A percentile compares a stretch with the other conserved stretches of the same genome.
Evolutionary conservation across 2,113 vertebrate genomes (phyloP).

Genomic region (Etheostoma spectabile): DNA sequence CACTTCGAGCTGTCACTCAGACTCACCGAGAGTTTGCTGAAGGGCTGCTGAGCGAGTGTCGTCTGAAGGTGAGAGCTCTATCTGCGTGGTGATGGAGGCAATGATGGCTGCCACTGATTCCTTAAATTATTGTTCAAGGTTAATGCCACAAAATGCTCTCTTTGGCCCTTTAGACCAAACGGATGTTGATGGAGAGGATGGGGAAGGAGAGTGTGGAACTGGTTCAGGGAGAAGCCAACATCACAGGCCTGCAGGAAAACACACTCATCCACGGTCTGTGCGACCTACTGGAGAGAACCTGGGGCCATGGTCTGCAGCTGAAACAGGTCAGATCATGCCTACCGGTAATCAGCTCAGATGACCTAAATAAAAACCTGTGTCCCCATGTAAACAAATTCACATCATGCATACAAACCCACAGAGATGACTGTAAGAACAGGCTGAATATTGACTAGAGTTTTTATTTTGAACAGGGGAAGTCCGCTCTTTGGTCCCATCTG

Average conservation of each 20-base stretch:
- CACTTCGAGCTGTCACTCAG: conserved; percentile 92
- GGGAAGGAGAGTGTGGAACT: conserved; percentile 94
- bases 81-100: not conserved
- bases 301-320: conserved; percentile 95
- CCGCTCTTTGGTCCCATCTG: conserved; percentile 97
- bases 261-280: conserved; percentile 94
- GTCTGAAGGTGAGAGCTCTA: conserved; percentile 89
- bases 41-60: conserved; percentile 95
- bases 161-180: conserved; percentile 88
- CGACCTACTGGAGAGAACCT: conserved; percentile 96
- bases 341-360: not conserved
- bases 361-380: conserved; percentile 33
- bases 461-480: conserved; percentile 89
- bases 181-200: conserved; percentile 99
- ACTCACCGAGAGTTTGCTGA: conserved; percentile 97
- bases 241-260: conserved; percentile 95
- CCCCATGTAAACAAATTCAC: conserved; percentile 1
- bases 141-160: not conserved
- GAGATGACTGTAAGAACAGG: not conserved
- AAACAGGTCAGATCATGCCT: conserved; percentile 88
- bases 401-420: conserved; percentile 13
- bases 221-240: conserved; percentile 94
- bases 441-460: conserved; percentile 16
- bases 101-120: not conserved
- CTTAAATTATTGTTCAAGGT: not conserved